Evolutionary conservation across 30 jellyfish, hydroid and myxozoan genomes (phyloP).

Genomic region (Phacellophora camtschatica): DNA sequence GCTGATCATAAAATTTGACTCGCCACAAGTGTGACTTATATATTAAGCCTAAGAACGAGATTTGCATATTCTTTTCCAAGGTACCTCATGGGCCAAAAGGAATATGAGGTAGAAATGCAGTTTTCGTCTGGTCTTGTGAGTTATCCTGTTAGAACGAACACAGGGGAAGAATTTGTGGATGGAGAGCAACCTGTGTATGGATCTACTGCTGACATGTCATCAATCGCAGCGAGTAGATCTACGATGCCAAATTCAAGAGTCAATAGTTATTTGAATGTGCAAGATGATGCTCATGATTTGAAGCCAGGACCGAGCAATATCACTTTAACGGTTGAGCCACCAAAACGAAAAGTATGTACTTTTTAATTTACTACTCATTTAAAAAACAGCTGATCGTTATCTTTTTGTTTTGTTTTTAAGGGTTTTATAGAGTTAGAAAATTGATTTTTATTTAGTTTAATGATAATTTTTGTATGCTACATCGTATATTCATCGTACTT

Average conservation of each 20-base stretch:
- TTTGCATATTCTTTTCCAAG: conserved; percentile 10
- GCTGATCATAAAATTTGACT: no score
- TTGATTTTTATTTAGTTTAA: no score
- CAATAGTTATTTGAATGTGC: conserved; percentile 1
- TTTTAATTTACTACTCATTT: background rate
- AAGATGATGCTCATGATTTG: background rate
- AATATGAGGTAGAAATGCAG: conserved; percentile 95
- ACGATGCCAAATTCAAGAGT: conserved; percentile 28
- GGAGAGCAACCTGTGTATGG: conserved; percentile 75
- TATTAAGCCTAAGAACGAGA: no score
- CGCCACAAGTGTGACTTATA: no score
- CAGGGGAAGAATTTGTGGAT: conserved; percentile 80
- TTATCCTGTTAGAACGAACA: conserved; percentile 77
- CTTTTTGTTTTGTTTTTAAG: no score
- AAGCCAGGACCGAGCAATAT: conserved; percentile 26
- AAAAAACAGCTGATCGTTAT: background rate
- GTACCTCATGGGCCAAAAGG: conserved; percentile 95
- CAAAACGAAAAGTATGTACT: conserved; percentile 26
- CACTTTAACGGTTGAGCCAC: conserved; percentile 47
- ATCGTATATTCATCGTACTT: no score
- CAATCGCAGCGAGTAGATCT: conserved; percentile 57
- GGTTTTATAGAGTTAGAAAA: no score
- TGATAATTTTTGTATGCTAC: no score
- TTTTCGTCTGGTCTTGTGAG: conserved; percentile 85
- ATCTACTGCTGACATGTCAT: conserved; percentile 26